These are phyloP conservation scores for Saccopteryx leptura DNA, from an alignment of 2,113 vertebrate genomes.

Conservation along the genomic window DNA sequence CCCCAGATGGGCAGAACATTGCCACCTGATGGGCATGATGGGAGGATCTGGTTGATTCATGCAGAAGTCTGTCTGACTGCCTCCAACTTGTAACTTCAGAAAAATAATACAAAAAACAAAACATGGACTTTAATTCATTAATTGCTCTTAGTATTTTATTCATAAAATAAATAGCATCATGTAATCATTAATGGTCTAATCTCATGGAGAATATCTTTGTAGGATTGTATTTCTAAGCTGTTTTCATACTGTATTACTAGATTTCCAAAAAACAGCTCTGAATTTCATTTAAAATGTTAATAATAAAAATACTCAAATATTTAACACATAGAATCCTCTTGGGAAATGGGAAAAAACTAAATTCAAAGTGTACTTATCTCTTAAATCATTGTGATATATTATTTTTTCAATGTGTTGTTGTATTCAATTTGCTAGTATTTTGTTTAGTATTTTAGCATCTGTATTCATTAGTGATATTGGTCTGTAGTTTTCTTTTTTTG, in stretches of 20 bases:
- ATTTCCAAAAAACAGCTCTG: conserved; percentile 25
- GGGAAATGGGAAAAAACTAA: conserved; percentile 59
- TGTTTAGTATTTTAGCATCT: too few relatives aligned
- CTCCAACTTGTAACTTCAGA: too few relatives aligned
- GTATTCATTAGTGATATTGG: too few relatives aligned
- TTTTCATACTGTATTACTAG: neutral
- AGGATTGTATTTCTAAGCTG: neutral
- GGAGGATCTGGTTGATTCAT: too few relatives aligned
- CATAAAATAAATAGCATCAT: conserved; percentile 31
- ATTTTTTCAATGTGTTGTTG: too few relatives aligned
- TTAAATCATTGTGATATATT: conserved; percentile 25
- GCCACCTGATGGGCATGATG: too few relatives aligned
- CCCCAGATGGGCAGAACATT: too few relatives aligned
- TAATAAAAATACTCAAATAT: conserved; percentile 66
- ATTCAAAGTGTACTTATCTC: conserved; percentile 66
- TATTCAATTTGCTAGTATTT: too few relatives aligned
- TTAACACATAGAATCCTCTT: conserved; percentile 51
- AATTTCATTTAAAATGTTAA: conserved; percentile 63
- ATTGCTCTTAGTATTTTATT: conserved; percentile 38
- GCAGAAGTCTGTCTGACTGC: too few relatives aligned
- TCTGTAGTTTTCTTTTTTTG: too few relatives aligned
- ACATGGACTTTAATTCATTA: conserved; percentile 34
- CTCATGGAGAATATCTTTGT: neutral
- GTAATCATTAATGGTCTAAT: neutral
- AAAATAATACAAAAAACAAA: neutral